Evolutionary conservation across 2,113 vertebrate species (phyloP), one percentile per base, ranked within the genome.

Genomic region (Parotia lawesii): DNA sequence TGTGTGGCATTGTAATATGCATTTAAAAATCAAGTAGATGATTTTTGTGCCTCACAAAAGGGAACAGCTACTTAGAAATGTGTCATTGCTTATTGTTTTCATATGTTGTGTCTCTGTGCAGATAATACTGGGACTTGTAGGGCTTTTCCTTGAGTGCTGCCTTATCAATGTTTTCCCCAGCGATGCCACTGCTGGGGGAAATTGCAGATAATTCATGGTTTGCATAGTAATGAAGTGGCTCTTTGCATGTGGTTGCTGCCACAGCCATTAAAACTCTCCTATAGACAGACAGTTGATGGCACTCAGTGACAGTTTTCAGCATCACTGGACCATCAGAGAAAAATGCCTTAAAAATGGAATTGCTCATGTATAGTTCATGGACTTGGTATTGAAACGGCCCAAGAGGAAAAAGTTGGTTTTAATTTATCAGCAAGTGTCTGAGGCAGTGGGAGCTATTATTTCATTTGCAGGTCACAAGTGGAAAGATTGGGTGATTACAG

Each of bases 281-380:
- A 0, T 4, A 35, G 35, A 5, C 11, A 40, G 38, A 8, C 11
- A 35, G 1, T 5, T 80, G 51, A 6, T 47, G 22, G 19, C 37
- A 28, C n/a, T 76, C 11, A 9, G 22, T 62, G 72, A 5, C 31
- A 57, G 29, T 50, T 53, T 45, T 74, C 29, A 10, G 61, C 51
- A 28, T 65, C 35, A 6, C 21, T 54, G 58, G 8, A 20, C 29
- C 33, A 37, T 50, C 40, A 61, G 12, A 51, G 33, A 37, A 72
- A 76, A 83, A 53, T 12, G 31, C 33, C 74, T 66, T 3, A 27
- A 61, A 91, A 84, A 69, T 45, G 25, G 45, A 62, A 7, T 47
- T 64, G 24, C 15, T 72, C 10, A 1, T 4, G 11, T 50, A 11
- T 28, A 28, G 25, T 75, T 81, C 23, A 50, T 25, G 70, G 62